These are phyloP conservation scores for Hypocryptadius cinnamomeus DNA, from an alignment of 2,113 vertebrate genomes.

Conservation along the genomic window DNA sequence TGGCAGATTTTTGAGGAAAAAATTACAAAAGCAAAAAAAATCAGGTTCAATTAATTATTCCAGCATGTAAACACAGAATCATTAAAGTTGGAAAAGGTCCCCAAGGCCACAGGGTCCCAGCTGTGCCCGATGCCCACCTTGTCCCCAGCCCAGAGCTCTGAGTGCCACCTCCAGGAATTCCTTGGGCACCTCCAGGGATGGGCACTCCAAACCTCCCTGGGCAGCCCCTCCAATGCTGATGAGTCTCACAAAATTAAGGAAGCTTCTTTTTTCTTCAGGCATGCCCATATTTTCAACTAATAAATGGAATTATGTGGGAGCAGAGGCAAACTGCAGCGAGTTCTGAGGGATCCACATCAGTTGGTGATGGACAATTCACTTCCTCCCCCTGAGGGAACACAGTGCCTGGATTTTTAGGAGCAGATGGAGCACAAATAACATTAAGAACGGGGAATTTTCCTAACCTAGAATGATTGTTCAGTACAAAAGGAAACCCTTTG, in stretches of 20 bases:
- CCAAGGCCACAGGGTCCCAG: fast-evolving
- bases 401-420: not conserved
- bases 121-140: not conserved
- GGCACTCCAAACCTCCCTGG: not conserved
- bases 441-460: not conserved
- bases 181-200: not conserved
- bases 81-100: not conserved
- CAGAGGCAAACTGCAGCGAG: fast-evolving
- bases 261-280: too few species aligned
- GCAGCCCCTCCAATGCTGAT: not conserved
- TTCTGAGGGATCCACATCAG: not conserved
- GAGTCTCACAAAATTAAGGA: not conserved
- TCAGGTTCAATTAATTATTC: not conserved
- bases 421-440: not conserved
- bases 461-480: not conserved
- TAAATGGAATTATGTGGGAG: not conserved
- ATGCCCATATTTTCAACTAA: not conserved
- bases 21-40: not conserved
- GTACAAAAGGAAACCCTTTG: not conserved
- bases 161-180: not conserved
- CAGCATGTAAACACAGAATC: not conserved
- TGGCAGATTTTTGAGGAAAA: not conserved
- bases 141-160: not conserved
- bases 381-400: not conserved
- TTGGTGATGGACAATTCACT: not conserved